These are phyloP conservation scores for Anthrax anthrax DNA, from an alignment of 2,888 invertebrate genomes.

Conservation along the genomic window DNA sequence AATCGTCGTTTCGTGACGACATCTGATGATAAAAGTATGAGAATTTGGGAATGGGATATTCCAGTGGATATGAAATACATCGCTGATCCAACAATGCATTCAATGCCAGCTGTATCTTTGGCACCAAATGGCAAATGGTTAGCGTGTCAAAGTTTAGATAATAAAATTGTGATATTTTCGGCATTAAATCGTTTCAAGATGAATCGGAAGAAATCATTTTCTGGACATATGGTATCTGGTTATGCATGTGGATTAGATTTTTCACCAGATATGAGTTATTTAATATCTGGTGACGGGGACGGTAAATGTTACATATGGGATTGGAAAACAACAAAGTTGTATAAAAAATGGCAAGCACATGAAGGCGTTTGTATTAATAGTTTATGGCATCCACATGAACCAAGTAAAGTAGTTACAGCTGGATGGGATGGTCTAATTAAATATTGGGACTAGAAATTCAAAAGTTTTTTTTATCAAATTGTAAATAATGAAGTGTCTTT, in stretches of 20 bases:
- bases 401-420: conserved; percentile 91
- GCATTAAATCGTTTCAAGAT: conserved; percentile 94
- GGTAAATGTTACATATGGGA: conserved; percentile 99
- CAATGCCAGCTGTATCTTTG: conserved; percentile 90
- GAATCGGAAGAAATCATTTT: conserved; percentile 95
- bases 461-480: not conserved
- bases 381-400: conserved; percentile 98
- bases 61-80: conserved; percentile 99
- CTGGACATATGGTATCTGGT: conserved; percentile 98
- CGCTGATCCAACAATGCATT: conserved; percentile 98
- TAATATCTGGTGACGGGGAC: conserved; percentile 97
- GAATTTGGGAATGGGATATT: conserved; percentile 99
- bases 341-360: conserved; percentile 98
- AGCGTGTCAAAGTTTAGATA: conserved; percentile 98
- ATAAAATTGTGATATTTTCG: conserved; percentile 95
- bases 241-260: conserved; percentile 96
- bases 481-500: too few species aligned
- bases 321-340: conserved; percentile 97
- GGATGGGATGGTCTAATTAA: conserved; percentile 99
- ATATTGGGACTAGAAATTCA: conserved; percentile 79
- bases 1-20: conserved; percentile 96
- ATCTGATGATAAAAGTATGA: conserved; percentile 95
- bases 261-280: conserved; percentile 97
- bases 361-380: conserved; percentile 91
- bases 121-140: conserved; percentile 98